A percentile compares a stretch with the other conserved stretches of the same genome.
Evolutionary conservation across 2,797 vertebrate species (phyloP).

Genomic region (Sarcophilus harrisii): DNA sequence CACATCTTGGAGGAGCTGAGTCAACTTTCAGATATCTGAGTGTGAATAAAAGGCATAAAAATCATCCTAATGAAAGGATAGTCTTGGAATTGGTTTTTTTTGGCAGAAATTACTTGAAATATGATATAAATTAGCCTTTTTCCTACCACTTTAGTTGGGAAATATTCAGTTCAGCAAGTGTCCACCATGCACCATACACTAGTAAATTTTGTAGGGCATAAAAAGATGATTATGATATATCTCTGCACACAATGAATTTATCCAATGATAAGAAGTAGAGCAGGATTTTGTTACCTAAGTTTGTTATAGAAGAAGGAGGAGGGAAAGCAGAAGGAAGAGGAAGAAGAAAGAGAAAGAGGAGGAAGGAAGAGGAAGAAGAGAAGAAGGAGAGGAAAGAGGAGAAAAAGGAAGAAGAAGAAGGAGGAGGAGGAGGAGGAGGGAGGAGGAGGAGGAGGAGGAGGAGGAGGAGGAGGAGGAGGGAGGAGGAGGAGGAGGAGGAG

Average conservation of each 20-base stretch:
- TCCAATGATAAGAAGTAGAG: neutral
- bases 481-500: no score
- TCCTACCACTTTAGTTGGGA: neutral
- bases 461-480: no score
- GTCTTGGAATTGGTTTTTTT: neutral
- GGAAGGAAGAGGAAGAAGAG: no score
- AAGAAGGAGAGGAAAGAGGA: no score
- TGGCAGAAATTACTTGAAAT: neutral
- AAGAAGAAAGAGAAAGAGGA: no score
- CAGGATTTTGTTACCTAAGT: neutral
- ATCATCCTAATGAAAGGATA: neutral
- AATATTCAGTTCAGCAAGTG: neutral
- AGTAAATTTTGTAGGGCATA: neutral
- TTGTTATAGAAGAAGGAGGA: no score
- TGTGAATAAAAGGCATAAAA: neutral
- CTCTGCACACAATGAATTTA: neutral
- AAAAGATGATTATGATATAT: neutral
- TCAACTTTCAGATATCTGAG: neutral
- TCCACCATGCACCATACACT: neutral
- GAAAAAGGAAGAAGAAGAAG: no score
- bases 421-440: no score
- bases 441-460: no score
- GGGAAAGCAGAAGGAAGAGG: no score
- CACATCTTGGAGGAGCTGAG: neutral
- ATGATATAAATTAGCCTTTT: neutral